Conservation (phyloP, 2,888 invertebrate species). For the Drosophila planitibia region DNA sequence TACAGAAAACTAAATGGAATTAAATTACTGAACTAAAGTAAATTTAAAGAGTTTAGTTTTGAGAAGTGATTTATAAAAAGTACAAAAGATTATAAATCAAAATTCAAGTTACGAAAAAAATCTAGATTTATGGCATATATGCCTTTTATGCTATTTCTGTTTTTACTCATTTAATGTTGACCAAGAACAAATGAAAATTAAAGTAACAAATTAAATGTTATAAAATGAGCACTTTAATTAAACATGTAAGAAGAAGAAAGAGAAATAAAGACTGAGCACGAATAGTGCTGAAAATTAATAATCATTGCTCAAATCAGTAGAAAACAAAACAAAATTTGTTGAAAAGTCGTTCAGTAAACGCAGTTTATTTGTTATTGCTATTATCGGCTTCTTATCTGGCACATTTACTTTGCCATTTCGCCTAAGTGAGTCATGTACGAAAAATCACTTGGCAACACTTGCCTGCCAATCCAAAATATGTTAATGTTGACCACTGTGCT, state of each 20-base stretch:
- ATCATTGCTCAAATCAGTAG: not conserved
- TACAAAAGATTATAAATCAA: not conserved
- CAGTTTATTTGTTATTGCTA: not conserved
- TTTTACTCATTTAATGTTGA: not conserved
- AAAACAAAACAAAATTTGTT: not conserved
- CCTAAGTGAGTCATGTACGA: not conserved
- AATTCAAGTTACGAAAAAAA: not conserved
- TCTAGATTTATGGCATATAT: not conserved
- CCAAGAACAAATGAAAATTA: not conserved
- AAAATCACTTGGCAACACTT: not conserved
- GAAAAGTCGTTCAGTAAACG: not conserved
- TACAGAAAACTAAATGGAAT: not conserved
- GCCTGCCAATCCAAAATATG: not conserved
- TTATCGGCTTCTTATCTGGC: not conserved
- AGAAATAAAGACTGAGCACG: not conserved
- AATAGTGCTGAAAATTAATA: not conserved
- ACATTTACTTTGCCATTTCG: not conserved
- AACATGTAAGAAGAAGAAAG: not conserved
- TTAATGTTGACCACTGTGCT: constrained; percentile 13
- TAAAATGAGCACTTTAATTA: not conserved
- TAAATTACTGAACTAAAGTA: not conserved
- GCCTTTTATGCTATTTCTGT: not conserved
- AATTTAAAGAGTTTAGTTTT: not conserved
- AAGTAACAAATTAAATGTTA: not conserved
- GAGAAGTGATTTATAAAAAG: not conserved